Evolutionary conservation across 2,888 invertebrate species (phyloP).

Genomic region (Operophtera brumata): DNA sequence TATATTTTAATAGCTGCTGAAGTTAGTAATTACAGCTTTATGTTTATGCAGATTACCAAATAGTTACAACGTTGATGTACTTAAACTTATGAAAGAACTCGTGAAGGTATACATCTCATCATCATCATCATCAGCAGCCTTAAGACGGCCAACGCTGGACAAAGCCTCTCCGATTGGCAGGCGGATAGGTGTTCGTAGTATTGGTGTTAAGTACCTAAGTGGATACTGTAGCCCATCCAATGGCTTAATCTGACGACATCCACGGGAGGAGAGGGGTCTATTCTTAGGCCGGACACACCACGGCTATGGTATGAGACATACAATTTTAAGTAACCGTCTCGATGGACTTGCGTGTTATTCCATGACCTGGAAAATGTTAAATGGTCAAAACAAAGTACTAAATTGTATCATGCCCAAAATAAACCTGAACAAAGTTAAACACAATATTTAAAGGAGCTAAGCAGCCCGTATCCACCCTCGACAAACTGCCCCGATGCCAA

Average conservation of each 20-base stretch:
- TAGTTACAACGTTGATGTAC: not conserved
- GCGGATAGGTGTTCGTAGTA: no score
- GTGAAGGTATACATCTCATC: no score
- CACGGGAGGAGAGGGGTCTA: no score
- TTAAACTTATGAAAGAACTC: not conserved
- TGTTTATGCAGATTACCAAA: conserved; percentile 11
- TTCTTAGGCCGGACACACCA: no score
- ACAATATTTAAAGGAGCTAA: not conserved
- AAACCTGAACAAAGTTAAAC: not conserved
- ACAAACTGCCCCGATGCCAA: conserved; percentile 13
- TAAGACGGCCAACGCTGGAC: no score
- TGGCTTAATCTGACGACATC: no score
- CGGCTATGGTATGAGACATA: no score
- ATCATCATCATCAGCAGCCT: no score
- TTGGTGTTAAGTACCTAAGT: no score
- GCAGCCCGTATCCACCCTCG: conserved; percentile 3
- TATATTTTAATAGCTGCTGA: conserved; percentile 17
- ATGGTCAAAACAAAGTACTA: not conserved
- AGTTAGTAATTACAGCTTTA: conserved; percentile 17
- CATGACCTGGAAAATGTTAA: not conserved
- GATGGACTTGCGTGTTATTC: not conserved
- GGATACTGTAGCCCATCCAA: no score
- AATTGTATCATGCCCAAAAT: not conserved
- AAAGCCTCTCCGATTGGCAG: no score
- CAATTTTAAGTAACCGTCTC: no score